Evolutionary conservation across 2,113 vertebrate genomes (phyloP).

Genomic region (Mohoua ochrocephala): DNA sequence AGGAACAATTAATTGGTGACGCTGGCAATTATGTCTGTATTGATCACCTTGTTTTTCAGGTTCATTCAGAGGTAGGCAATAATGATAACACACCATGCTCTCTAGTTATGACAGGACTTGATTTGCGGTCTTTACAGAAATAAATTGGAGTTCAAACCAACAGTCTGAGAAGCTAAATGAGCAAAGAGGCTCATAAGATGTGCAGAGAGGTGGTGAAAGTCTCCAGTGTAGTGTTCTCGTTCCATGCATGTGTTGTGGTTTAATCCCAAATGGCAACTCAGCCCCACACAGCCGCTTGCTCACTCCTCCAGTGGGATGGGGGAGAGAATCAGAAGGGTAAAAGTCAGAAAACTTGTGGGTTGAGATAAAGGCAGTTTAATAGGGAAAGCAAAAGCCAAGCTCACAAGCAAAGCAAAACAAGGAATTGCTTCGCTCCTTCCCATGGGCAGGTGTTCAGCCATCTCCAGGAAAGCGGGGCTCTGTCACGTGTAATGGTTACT

Average conservation of each 20-base stretch:
- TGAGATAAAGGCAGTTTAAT: neutral
- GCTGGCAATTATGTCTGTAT: constrained; percentile 10
- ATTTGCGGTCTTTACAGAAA: neutral
- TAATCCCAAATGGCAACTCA: neutral
- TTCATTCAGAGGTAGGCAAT: neutral
- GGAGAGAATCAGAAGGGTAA: neutral
- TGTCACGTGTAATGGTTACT: neutral
- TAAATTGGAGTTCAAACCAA: neutral
- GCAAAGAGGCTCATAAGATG: neutral
- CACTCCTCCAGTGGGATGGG: neutral
- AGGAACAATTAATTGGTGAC: neutral
- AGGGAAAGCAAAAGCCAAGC: neutral
- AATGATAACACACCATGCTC: neutral
- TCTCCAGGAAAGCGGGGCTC: neutral
- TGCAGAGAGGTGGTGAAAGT: neutral
- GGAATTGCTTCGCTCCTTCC: neutral
- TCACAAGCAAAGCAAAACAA: neutral
- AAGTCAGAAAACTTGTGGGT: neutral
- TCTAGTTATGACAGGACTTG: neutral
- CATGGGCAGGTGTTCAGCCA: neutral
- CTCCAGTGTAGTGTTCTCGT: neutral
- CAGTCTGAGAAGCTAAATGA: neutral
- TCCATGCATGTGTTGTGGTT: neutral
- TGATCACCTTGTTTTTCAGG: neutral
- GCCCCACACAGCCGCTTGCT: fast-evolving